Base-by-base conservation (phyloP, 2,888 invertebrate genomes). In the Geophilus truncorum region DNA sequence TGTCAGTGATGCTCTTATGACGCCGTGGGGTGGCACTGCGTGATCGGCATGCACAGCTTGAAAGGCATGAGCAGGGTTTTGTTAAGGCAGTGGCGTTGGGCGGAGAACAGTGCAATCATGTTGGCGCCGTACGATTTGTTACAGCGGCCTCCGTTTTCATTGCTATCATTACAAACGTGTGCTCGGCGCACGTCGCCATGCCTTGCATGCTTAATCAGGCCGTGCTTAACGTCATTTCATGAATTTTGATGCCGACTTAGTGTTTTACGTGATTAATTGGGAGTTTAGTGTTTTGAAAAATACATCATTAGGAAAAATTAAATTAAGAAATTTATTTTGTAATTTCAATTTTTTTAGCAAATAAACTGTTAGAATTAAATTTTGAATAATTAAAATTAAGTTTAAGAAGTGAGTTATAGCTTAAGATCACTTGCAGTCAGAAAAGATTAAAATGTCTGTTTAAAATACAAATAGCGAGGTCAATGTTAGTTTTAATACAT, bases 121-220 rank as follows among this genome's bases (percentile, higher is more conserved):
- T 70, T 70, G 70, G 70, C 70, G 70, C 70, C 70, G 70, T 70
- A 70, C 70, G 70, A 70, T 70, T 70, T 70, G 70, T 70, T 70
- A 70, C 70, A 70, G 70, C 70, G 70, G 70, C 70, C 70, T 70
- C 70, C 70, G 70, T 70, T 70, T 70, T 70, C 70, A 70, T 70
- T 70, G 70, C 70, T 70, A 70, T 70, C 70, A 70, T 70, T 70
- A 70, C 70, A 70, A 70, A 70, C 70, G 70, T 70, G 70, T 70
- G 70, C 70, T 70, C 70, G 70, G 70, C 70, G 70, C 70, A 70
- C 70, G 70, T 70, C 70, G 23, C 70, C 70, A 70, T 70, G 70
- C 70, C n/a, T 70, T 70, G 70, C 70, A 70, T 70, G 28, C 28
- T n/a, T 70, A 70, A 70, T 70, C 70, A 70, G 10, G 70, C 25